Evolutionary conservation across 2,797 vertebrate genomes (phyloP), one percentile per base, ranked within the genome.

Genomic region (Enteromius treurensis): DNA sequence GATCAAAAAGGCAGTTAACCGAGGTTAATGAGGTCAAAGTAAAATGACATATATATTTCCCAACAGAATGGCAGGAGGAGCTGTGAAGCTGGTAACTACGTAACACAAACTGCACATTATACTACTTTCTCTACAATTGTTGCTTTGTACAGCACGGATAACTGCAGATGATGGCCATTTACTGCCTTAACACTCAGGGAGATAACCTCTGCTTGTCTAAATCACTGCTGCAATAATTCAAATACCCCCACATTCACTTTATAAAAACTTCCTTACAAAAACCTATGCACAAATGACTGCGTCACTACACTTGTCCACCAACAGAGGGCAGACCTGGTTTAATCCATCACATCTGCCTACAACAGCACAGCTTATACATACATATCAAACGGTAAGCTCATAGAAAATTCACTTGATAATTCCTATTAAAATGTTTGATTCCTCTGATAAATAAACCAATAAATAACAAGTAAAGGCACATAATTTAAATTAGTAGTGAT

Each of bases 381-480:
- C 26, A 82, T 34, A 77, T 76, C 71, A 55, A 55, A 53, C n/a
- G 2, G 58, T 42, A 82, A 42, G 60, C 32, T 29, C 21, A n/a
- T 55, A 77, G 55, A 68, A 82, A 82, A 82, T 47, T 32, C 11
- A 32, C 23, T 77, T 7, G 15, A 37, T 62, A 40, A 53, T 51
- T 55, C 32, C 32, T 67, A 53, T 32, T 75, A 67, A 68, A 77
- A 76, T 15, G 6, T 29, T 58, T 5, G 7, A 62, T 76, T 76
- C 23, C 3, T 47, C 26, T 14, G 21, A 84, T 45, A 64, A 78
- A 84, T 42, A 79, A 73, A 73, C 7, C 3, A 79, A 40, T 29
- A 79, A 79, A 84, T 84, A 71, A 62, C 60, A 77, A 42, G 7
- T 2, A 74, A 84, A 84, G 82, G 82, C 82, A 84, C 82, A 42